Evolutionary conservation across 2,797 vertebrate species (phyloP).

Genomic region (Hypotaenidia philippensis): DNA sequence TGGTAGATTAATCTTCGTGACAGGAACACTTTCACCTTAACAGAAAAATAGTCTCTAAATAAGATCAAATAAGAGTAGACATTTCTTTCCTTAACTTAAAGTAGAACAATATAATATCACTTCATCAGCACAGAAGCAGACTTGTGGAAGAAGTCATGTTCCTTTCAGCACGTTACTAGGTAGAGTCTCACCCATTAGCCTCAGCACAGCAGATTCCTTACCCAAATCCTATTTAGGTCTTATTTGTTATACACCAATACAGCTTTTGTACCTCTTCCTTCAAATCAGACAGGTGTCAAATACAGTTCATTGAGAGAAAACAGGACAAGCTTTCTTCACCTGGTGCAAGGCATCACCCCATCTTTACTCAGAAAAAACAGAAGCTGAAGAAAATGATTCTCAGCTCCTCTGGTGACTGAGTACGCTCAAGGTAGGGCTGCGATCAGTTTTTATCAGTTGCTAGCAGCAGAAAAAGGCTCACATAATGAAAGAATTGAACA

Average conservation of each 20-base stretch:
- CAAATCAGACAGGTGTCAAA: not conserved
- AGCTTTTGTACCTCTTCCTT: not conserved
- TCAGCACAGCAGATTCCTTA: not conserved
- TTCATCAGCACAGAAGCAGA: not conserved
- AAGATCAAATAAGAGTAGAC: not conserved
- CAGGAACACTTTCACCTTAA: constrained; percentile 96
- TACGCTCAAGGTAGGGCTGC: not conserved
- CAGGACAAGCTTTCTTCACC: not conserved
- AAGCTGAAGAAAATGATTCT: not conserved
- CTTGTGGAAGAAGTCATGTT: not conserved
- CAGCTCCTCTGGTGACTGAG: not conserved
- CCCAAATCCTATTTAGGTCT: not conserved
- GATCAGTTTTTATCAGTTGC: not conserved
- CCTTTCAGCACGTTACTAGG: not conserved
- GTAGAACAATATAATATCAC: not conserved
- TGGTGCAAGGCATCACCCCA: not conserved
- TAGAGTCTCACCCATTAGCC: not conserved
- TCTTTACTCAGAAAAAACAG: not conserved
- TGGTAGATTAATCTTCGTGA: constrained; percentile 97
- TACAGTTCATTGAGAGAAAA: not conserved
- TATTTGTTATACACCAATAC: not conserved
- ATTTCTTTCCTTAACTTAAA: not conserved
- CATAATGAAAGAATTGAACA: not conserved
- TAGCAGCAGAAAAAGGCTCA: not conserved
- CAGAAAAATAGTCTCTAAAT: not conserved